Evolutionary conservation across 2,888 invertebrate genomes (phyloP), one percentile per base, ranked within the genome.

Genomic region (Agriopis marginaria): DNA sequence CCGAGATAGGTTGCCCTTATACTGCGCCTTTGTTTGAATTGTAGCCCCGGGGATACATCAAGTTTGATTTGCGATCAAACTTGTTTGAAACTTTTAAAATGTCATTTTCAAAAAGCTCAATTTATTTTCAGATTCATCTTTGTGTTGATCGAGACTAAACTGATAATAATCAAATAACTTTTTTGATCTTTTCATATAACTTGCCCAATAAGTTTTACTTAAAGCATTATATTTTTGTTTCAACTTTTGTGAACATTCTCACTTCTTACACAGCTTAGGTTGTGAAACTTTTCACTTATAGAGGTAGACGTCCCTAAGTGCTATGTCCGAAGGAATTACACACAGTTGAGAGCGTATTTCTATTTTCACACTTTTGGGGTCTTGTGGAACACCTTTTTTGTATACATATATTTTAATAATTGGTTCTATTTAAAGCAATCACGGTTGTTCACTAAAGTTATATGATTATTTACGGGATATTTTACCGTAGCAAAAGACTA

Each of bases 31-130:
- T 65, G 63, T 63, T 71, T 58, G 23, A 66, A 54, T 63, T 23
- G 12, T 56, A 58, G 17, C 12, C 40, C 69, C 39, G 54, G 59
- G 76, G 74, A 74, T 71, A 72, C 65, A 77, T 77, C 71, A 75
- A 79, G 75, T 77, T 77, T 77, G 73, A 75, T 80, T 81, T 78
- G 66, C 78, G 76, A 81, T 80, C 73, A 79, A 80, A 79, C 72
- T 80, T 82, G 72, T 77, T 77, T 73, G 58, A 70, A 82, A 81
- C 75, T 81, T 78, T 64, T 56, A 68, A 79, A 77, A 82, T 77
- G 75, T 72, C 71, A 77, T 79, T 83, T 70, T 70, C 76, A 78
- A 80, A 77, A 79, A 81, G 76, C 77, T 78, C 77, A 71, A 76
- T 75, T 78, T 75, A 73, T 74, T 77, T 76, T 63, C 55, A 40